Evolutionary conservation across 2,113 vertebrate species (phyloP), one percentile per base, ranked within the genome.

Genomic region (Ptychochromis oligacanthus): DNA sequence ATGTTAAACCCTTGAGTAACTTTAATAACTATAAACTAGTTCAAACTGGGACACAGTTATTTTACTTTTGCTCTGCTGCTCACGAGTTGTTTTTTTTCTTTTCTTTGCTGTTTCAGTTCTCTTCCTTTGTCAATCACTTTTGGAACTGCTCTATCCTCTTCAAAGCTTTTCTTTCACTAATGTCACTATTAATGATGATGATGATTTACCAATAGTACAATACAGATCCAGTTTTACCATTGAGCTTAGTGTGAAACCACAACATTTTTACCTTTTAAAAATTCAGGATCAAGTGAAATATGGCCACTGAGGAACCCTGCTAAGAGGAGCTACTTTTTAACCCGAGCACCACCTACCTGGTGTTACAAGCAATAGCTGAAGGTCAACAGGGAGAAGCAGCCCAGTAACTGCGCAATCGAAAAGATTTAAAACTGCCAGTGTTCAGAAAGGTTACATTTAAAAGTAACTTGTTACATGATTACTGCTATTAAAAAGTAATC

Each of bases 381-480:
- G 80, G 81, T 87, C 85, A 70, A 58, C 24, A 18, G 43, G 26
- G 26, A 80, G 31, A 55, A 65, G 55, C n/a, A 46, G 55, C 28
- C 22, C 9, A 17, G 28, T 52, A 56, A 31, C 79, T 86, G 79
- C 2, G 40, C 85, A 72, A 78, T 79, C 77, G 36, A 49, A 58
- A 26, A 43, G n/a, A 31, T 28, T 59, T 52, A 17, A 3, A 24
- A 70, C 43, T 46, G 12, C 4, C 12, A 13, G 40, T 43, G 43
- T 5, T 14, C 1, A 2, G 43, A 5, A 46, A 46, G 5, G 13
- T 46, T 15, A 46, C 2, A 15, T 52, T 52, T 52, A 52, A 52
- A 52, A 52, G 46, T 18, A 6, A 18, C 6, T 52, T 52, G 46
- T 52, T 52, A 18, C 49, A 40, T 18, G 28, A 70, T 70, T 49